Evolutionary conservation across 1,140 invertebrate genomes (phyloP).

Genomic region (Philotrypesis tridentata): DNA sequence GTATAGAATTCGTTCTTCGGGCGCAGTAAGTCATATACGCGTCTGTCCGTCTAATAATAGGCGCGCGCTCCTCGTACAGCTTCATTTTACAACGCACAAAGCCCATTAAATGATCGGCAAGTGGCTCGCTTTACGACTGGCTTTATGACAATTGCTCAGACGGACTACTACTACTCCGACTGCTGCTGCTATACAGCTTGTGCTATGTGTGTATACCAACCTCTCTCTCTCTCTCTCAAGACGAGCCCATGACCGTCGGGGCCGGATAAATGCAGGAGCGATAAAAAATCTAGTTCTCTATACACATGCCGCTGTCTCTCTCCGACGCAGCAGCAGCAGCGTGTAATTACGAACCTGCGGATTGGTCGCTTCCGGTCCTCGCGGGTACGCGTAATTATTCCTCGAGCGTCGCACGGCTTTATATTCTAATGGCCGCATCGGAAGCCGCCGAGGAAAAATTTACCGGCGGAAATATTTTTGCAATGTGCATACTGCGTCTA

Average conservation of each 20-base stretch:
- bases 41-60: constrained; percentile 41
- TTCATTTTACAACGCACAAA: constrained; percentile 47
- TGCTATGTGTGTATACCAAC: too few relatives aligned
- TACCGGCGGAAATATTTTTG: background rate
- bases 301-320: background rate
- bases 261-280: constrained; percentile 28
- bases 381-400: background rate
- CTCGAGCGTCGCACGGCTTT: background rate
- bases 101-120: constrained; percentile 47
- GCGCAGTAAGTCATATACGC: constrained; percentile 27
- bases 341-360: constrained; percentile 25
- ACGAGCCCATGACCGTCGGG: background rate
- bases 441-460: background rate
- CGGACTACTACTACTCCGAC: background rate
- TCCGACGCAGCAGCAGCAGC: background rate
- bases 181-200: too few relatives aligned
- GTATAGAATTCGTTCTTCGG: constrained; percentile 22
- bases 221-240: background rate
- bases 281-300: constrained; percentile 29
- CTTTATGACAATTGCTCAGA: constrained; percentile 45
- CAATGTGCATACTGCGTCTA: background rate
- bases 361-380: constrained; percentile 37
- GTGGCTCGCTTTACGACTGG: constrained; percentile 42
- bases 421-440: background rate
- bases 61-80: constrained; percentile 24